These are phyloP conservation scores for Lacerta bilineata DNA, from an alignment of 2,797 vertebrate species.

Conservation along the genomic window DNA sequence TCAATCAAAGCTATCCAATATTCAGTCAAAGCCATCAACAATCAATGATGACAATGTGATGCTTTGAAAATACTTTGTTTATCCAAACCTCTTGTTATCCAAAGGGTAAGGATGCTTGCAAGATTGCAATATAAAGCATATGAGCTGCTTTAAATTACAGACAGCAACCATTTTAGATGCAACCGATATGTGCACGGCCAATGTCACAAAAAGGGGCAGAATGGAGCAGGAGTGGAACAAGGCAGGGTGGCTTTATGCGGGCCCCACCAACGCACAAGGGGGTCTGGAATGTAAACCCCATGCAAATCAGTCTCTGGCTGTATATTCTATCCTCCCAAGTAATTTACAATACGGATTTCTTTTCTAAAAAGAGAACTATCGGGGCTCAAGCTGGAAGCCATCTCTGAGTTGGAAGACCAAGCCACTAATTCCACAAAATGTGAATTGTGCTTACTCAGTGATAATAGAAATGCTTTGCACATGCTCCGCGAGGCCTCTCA, in stretches of 20 bases:
- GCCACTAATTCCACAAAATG: not conserved
- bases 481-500: not conserved
- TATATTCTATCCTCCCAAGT: constrained; percentile 42
- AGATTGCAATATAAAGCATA: constrained; percentile 43
- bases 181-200: too few species aligned
- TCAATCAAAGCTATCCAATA: not conserved
- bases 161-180: too few species aligned
- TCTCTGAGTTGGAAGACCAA: not conserved
- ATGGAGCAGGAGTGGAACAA: too few species aligned
- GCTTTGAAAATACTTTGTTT: not conserved
- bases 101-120: not conserved
- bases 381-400: not conserved
- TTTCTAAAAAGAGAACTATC: not conserved
- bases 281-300: too few species aligned
- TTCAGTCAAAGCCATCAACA: not conserved
- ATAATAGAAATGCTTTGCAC: not conserved
- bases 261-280: too few species aligned
- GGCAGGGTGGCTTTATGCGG: too few species aligned
- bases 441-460: not conserved
- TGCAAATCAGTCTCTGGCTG: too few species aligned
- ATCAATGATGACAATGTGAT: not conserved
- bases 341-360: not conserved
- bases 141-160: constrained; percentile 48
- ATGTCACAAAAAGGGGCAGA: too few species aligned
- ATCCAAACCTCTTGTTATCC: constrained; percentile 26